Conservation (phyloP, 1,140 invertebrate species). For the Drosophila tristis region DNA sequence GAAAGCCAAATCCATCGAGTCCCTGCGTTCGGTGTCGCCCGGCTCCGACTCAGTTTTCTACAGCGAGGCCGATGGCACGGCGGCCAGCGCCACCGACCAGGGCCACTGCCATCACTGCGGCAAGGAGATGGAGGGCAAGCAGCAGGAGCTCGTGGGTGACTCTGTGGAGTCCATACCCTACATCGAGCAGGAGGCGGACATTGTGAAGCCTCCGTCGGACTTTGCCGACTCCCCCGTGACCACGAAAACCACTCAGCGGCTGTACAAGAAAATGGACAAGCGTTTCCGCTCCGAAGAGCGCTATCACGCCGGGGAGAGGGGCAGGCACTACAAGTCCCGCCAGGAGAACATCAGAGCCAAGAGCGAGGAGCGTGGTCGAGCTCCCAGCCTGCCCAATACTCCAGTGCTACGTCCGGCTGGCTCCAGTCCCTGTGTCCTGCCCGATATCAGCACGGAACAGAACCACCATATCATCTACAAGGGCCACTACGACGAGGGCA, state of each 20-base stretch:
- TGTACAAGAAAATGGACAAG: slow-evolving; percentile 93
- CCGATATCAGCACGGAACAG: slow-evolving; percentile 88
- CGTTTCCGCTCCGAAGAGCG: slow-evolving; percentile 93
- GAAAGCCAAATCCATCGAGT: slow-evolving; percentile 93
- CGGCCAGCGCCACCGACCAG: slow-evolving; percentile 66
- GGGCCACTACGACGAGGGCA: slow-evolving; percentile 88
- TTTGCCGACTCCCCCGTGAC: slow-evolving; percentile 93
- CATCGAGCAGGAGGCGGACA: slow-evolving; percentile 86
- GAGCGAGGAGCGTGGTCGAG: slow-evolving; percentile 91
- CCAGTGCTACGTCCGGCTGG: slow-evolving; percentile 88
- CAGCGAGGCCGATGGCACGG: slow-evolving; percentile 89
- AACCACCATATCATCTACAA: slow-evolving; percentile 88
- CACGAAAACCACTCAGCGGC: slow-evolving; percentile 84
- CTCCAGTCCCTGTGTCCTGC: slow-evolving; percentile 88
- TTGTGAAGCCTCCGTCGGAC: slow-evolving; percentile 93
- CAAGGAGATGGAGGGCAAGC: slow-evolving; percentile 87
- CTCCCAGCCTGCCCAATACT: slow-evolving; percentile 87
- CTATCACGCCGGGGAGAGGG: slow-evolving; percentile 85
- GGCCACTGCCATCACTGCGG: slow-evolving; percentile 91
- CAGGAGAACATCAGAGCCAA: slow-evolving; percentile 89
- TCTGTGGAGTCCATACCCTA: slow-evolving; percentile 80
- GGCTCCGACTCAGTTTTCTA: slow-evolving; percentile 95
- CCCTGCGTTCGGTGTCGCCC: slow-evolving; percentile 92
- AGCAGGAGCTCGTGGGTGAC: slow-evolving; percentile 84
- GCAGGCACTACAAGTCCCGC: slow-evolving; percentile 88